Conservation (phyloP, 2,113 vertebrate species). For the Hemiscyllium ocellatum region DNA sequence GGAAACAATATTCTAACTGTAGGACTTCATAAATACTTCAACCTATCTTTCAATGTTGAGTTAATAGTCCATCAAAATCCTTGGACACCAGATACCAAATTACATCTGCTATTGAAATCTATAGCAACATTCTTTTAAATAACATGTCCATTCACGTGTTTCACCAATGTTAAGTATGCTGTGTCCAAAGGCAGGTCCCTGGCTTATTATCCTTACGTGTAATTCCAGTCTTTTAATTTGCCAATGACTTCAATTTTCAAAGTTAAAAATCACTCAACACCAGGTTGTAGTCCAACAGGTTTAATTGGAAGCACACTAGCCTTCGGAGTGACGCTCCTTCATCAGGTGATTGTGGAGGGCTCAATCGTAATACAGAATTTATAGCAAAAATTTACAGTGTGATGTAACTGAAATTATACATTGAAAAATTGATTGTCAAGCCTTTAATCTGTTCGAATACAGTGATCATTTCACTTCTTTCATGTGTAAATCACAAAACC, state of each 20-base stretch:
- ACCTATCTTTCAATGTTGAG: not conserved
- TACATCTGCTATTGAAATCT: not conserved
- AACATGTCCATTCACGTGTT: not conserved
- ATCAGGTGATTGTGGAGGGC: too few relatives aligned
- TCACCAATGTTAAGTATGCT: not conserved
- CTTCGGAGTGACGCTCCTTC: too few relatives aligned
- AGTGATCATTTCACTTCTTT: too few relatives aligned
- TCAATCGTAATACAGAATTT: too few relatives aligned
- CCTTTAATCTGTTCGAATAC: too few relatives aligned
- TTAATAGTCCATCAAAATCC: not conserved
- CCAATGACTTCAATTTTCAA: not conserved
- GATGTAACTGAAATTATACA: too few relatives aligned
- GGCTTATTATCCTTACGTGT: not conserved
- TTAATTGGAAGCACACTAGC: too few relatives aligned
- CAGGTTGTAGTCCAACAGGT: too few relatives aligned
- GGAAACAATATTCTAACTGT: not conserved
- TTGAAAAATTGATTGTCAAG: too few relatives aligned
- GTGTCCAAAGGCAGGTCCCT: not conserved
- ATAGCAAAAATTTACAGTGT: too few relatives aligned
- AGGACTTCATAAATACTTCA: not conserved
- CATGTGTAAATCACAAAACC: too few relatives aligned
- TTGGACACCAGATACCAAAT: not conserved
- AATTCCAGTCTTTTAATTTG: not conserved
- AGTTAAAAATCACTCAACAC: too few relatives aligned
- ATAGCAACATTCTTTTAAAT: not conserved